A percentile compares a stretch with the other conserved stretches of the same genome.
Evolutionary conservation across 2,113 vertebrate species (phyloP).

Genomic region (Piprites chloris): DNA sequence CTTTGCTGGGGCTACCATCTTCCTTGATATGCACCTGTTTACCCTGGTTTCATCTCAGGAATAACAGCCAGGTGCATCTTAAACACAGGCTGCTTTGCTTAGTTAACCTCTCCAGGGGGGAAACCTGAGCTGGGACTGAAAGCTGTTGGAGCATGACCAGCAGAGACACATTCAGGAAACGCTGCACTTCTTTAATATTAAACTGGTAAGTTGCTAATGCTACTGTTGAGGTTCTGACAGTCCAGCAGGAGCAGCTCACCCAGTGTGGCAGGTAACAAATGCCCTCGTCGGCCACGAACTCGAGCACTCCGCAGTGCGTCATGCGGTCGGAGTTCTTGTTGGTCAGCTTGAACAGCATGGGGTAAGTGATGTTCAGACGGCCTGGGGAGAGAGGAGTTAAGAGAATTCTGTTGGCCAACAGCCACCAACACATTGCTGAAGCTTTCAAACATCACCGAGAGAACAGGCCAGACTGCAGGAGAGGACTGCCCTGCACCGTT

Average conservation of each 20-base stretch:
- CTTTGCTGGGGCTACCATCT: not conserved
- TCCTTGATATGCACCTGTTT: not conserved
- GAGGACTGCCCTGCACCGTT: not conserved
- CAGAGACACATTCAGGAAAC: not conserved
- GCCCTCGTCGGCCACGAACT: slow-evolving; percentile 97
- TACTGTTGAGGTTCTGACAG: not conserved
- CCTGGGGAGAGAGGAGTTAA: slow-evolving; percentile 70
- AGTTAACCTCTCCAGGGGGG: not conserved
- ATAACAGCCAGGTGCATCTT: not conserved
- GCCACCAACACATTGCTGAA: not conserved
- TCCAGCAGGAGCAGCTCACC: slow-evolving; percentile 75
- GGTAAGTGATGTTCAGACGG: slow-evolving; percentile 96
- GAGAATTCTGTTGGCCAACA: not conserved
- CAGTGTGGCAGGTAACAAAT: slow-evolving; percentile 98
- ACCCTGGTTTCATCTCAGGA: not conserved
- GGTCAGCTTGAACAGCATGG: slow-evolving; percentile 97
- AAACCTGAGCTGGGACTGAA: not conserved
- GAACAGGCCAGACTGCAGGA: not conserved
- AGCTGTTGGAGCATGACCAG: not conserved
- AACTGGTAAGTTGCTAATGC: not conserved
- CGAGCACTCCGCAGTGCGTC: slow-evolving; percentile 96
- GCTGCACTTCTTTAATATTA: not conserved
- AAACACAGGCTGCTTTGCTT: not conserved
- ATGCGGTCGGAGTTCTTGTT: slow-evolving; percentile 97
- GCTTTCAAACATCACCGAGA: not conserved